Conservation (phyloP, 2,113 vertebrate genomes). For the Caloenas nicobarica region DNA sequence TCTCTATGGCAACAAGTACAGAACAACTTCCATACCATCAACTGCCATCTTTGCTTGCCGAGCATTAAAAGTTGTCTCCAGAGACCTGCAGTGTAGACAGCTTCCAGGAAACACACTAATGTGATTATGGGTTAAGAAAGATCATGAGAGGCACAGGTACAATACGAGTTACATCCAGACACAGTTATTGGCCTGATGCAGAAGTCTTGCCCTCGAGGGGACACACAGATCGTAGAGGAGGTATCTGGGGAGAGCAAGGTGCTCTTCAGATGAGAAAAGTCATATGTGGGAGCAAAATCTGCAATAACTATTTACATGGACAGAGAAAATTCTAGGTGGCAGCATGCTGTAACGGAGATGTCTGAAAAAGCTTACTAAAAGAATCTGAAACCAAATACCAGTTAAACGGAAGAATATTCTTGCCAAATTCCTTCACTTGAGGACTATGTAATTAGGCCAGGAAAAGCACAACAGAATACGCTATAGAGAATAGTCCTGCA, state of each 20-base stretch:
- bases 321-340: background rate
- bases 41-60: background rate
- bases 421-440: constrained; percentile 42
- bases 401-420: background rate
- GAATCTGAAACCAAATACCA: constrained; percentile 14
- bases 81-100: background rate
- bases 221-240: background rate
- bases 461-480: constrained; percentile 44
- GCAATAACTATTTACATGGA: background rate
- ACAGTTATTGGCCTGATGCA: background rate
- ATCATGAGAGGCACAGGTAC: background rate
- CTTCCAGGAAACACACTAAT: constrained; percentile 20
- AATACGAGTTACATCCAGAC: background rate
- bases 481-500: background rate
- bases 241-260: background rate
- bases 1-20: background rate
- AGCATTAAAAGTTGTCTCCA: background rate
- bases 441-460: constrained; percentile 28
- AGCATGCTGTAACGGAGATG: background rate
- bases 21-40: background rate
- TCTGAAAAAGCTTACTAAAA: background rate
- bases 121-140: background rate
- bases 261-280: background rate
- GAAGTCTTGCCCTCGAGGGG: background rate
- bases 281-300: background rate